A percentile compares a stretch with the other conserved stretches of the same genome.
These are phyloP conservation scores for Pyxicephalus adspersus DNA, from an alignment of 2,113 vertebrate species.

Conservation along the genomic window DNA sequence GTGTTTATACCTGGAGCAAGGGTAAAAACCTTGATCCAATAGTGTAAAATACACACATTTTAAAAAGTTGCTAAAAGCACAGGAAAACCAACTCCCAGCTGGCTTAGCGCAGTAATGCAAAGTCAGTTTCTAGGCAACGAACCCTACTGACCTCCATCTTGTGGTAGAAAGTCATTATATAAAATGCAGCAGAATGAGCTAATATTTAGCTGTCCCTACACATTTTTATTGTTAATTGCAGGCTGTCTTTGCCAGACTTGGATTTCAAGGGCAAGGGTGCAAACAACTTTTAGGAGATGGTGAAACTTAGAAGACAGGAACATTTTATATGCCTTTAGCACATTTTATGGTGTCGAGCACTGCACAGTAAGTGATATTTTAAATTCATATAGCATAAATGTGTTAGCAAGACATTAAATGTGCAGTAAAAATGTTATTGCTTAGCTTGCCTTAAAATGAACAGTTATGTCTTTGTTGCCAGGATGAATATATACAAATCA, in stretches of 20 bases:
- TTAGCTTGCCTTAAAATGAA: constrained; percentile 17
- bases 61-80: constrained; percentile 26
- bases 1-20: not conserved
- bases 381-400: constrained; percentile 33
- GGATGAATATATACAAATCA: not conserved
- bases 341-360: constrained; percentile 21
- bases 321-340: constrained; percentile 41
- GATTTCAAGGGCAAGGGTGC: constrained; percentile 39
- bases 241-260: constrained; percentile 42
- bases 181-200: constrained; percentile 50
- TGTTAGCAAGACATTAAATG: constrained; percentile 34
- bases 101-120: constrained; percentile 21
- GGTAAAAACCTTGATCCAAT: constrained; percentile 16
- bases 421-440: constrained; percentile 22
- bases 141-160: constrained; percentile 54
- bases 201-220: constrained; percentile 53
- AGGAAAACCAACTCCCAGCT: constrained; percentile 28
- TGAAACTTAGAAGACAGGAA: constrained; percentile 27
- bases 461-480: not conserved
- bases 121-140: constrained; percentile 53
- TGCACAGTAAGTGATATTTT: constrained; percentile 35
- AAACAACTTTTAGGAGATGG: constrained; percentile 29
- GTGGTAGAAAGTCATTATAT: constrained; percentile 51
- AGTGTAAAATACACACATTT: constrained; percentile 4
- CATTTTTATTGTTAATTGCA: constrained; percentile 50